Base-by-base conservation (phyloP, 2,113 vertebrate species). In the Ammodytes marinus region DNA sequence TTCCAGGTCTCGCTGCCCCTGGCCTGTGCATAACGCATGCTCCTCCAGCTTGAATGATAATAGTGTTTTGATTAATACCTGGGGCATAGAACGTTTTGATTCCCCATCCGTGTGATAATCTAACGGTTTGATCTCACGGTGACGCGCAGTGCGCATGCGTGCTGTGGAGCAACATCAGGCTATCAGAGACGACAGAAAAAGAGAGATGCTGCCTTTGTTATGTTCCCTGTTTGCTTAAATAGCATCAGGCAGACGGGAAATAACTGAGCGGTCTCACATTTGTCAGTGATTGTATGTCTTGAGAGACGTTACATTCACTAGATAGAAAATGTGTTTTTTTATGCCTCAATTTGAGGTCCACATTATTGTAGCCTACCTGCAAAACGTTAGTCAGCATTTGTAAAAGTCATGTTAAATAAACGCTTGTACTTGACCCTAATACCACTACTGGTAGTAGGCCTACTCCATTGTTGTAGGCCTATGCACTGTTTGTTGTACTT, bases 81-180 rank as follows among this genome's bases (percentile, higher is more conserved):
- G 13, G 0, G 10, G 3, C 17, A 54, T 0, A 64, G 11, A 60
- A 12, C 40, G 50, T 61, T 45, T 14, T 47, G 35, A 5, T 42
- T 54, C 37, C 10, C n/a, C 27, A 27, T 8, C 27, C 8, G 0
- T 46, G 4, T 46, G 35, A 68, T 75, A 69, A 53, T 61, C 42
- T 45, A 35, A 71, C 61, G 27, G 37, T 8, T 19, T 53, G 37
- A 11, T 5, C 14, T 60, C 45, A 47, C 5, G 2, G 12, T 14
- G 72, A 15, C 15, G n/a, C 6, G 12, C 39, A 67, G 0, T 0
- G 69, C 88, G 85, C 88, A 87, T 80, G 82, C 88, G 85, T 17
- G 11, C n/a, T 39, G 9, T 2, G n/a, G 40, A 27, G 57, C 49
- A 7, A 15, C 49, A 55, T 68, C 68, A 80, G 27, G 55, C 43